Evolutionary conservation across 2,888 invertebrate genomes (phyloP), one percentile per base, ranked within the genome.

Genomic region (Diarsia brunnea): DNA sequence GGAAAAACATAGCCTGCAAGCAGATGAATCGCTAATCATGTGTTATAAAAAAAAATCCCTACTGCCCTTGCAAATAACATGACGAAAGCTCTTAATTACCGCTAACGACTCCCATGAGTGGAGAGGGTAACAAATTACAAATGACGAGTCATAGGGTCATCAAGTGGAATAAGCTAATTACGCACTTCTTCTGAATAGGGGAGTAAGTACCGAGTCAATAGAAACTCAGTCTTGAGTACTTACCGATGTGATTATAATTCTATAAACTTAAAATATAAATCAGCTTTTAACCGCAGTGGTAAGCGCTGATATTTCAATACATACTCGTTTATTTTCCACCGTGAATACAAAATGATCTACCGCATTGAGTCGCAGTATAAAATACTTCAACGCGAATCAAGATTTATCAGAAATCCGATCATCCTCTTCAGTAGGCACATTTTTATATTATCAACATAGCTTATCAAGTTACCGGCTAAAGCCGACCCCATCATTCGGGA

Each of bases 401-500:
- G 49, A 64, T 74, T 68, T 43, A 72, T 53, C 63, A 45, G 53
- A 51, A n/a, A 69, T 64, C 38, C 58, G 58, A 72, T 64, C 49
- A 49, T 43, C 31, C 38, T 47, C 55, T 47, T 55, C 60, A 21
- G 68, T 65, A 53, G 60, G 61, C 47, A 69, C 66, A 82, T 79
- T 86, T 86, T 70, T 70, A 68, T 73, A 61, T 76, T 61, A 82
- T 60, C 55, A 58, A 45, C 27, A 65, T 49, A 45, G 55, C 74
- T 75, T 67, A 69, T 73, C 61, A 24, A 63, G 61, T 79, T 84
- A 75, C 75, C 5, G 12, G 61, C 69, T 63, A 84, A 83, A 68
- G 64, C 61, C 69, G 68, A 65, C 47, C 63, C 45, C 70, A 78
- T 84, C 61, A 61, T 78, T 78, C 53, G 63, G 70, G 87, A 79